Base-by-base conservation (phyloP, 2,888 invertebrate genomes). In the Pristionchus entomophagus region DNA sequence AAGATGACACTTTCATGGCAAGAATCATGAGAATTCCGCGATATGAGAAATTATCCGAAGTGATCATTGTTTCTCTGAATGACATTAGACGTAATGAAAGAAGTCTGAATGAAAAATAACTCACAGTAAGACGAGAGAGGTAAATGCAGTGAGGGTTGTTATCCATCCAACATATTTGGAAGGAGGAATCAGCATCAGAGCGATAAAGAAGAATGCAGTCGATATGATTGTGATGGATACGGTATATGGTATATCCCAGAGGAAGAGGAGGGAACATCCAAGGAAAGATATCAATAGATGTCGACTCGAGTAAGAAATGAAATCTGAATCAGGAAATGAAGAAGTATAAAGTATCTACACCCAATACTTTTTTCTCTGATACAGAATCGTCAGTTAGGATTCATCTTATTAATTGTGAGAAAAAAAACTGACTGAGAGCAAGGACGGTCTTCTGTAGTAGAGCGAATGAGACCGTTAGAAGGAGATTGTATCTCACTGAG, bases 21-120 rank as follows among this genome's bases (percentile, higher is more conserved):
- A 85, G 26, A 26, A 85, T 77, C 85, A 85, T 85, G 32, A 85
- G 53, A 41, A 85, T 77, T 10, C 85, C 85, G 10, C 85, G 73
- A 41, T 53, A 85, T 26, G 73, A 45, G 41, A 26, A 73, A 32
- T 35, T 29, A 2, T 85, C 53, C 4, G 41, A 26, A 22, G 77
- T 26, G n/a, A 73, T n/a, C 12, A n/a, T 38, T 12, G 56, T 38
- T 41, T 85, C 85, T n/a, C 85, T 85, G 51, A 22, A 69, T 0
- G 4, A 8, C 22, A 41, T 41, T 17, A 3, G n/a, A n/a, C n/a
- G n/a, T n/a, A n/a, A n/a, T 41, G n/a, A 73, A 12, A 2, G 41
- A n/a, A 19, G 32, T 3, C 22, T 29, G 5, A 29, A 5, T 41
- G 1, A 12, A 17, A 51, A 19, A 26, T 8, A 29, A 51, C 78